Base-by-base conservation (phyloP, 2,797 vertebrate genomes). In the Poeciliopsis infans region DNA sequence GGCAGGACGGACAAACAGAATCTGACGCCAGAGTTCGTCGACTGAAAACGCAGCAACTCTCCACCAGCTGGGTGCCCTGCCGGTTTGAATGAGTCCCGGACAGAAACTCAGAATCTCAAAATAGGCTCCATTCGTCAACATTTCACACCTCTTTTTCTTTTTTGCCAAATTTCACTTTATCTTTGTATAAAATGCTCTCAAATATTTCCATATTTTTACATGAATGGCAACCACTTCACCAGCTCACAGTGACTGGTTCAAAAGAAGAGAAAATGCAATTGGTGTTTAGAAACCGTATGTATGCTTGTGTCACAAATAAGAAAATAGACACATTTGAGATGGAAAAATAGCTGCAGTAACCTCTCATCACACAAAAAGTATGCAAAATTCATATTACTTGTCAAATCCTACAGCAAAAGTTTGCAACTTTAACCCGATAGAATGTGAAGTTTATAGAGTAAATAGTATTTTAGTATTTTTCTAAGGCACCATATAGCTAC, bases 41-140 rank as follows among this genome's bases (percentile, higher is more conserved):
- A 69, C 68, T 75, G 78, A 83, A 70, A 84, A 79, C 75, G 79
- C 78, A 83, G 61, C 55, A 51, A 68, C 79, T 31, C 74, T 57
- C 57, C 72, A 77, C 83, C 89, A 90, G 82, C 81, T 87, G 80
- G 80, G 75, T 74, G 73, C 81, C 89, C 89, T 78, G 87, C 86
- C 90, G 88, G 25, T 88, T 78, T 79, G 72, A 82, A 46, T 47
- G n/a, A 87, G 80, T 79, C 75, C 57, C n/a, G 76, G 33, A 72
- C 84, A 86, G 86, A 69, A 88, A 89, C 57, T 80, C 72, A 76
- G 6, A 80, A 74, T 70, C 84, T 81, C 68, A 86, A 91, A 90
- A 91, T 83, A 91, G 79, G 77, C 49, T 77, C 33, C 28, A 69
- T 85, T 80, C 78, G 75, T 87, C 64, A 77, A 81, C 79, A 68